Conservation (phyloP, 1,140 invertebrate genomes). For the Trichonephila inaurata region DNA sequence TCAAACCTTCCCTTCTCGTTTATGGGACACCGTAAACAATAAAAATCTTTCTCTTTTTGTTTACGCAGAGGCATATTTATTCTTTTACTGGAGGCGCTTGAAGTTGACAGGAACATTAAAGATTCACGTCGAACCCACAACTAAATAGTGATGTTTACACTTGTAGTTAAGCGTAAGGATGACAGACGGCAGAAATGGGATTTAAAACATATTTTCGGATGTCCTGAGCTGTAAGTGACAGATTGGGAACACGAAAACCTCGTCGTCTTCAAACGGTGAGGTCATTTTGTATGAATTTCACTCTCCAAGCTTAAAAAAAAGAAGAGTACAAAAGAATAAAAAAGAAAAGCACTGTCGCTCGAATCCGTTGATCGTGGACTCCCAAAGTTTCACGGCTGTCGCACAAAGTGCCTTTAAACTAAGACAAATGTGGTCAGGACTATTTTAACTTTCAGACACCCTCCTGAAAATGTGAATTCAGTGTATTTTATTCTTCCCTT, state of each 20-base stretch:
- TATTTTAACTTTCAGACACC: slow-evolving; percentile 33
- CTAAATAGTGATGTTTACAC: slow-evolving; percentile 7
- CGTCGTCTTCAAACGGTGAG: neutral
- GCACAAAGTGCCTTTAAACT: slow-evolving; percentile 68
- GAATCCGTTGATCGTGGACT: slow-evolving; percentile 29
- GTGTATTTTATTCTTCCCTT: slow-evolving; percentile 45
- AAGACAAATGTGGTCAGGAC: slow-evolving; percentile 70
- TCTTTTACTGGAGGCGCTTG: neutral
- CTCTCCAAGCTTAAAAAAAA: slow-evolving; percentile 3
- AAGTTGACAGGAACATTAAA: slow-evolving; percentile 20
- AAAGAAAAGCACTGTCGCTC: neutral
- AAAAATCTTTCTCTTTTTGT: neutral
- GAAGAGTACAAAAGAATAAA: neutral
- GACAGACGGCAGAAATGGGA: neutral
- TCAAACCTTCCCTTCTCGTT: neutral
- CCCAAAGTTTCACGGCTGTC: slow-evolving; percentile 43
- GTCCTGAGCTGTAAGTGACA: slow-evolving; percentile 5
- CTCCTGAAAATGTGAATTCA: slow-evolving; percentile 60
- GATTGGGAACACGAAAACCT: slow-evolving; percentile 8
- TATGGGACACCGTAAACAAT: slow-evolving; percentile 1
- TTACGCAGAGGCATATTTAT: neutral
- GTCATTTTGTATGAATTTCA: slow-evolving; percentile 46
- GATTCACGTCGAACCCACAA: slow-evolving; percentile 8
- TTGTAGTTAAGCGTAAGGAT: slow-evolving; percentile 1
- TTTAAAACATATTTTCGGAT: neutral